Conservation (phyloP, 2,113 vertebrate genomes). For the Alethe castanea region DNA sequence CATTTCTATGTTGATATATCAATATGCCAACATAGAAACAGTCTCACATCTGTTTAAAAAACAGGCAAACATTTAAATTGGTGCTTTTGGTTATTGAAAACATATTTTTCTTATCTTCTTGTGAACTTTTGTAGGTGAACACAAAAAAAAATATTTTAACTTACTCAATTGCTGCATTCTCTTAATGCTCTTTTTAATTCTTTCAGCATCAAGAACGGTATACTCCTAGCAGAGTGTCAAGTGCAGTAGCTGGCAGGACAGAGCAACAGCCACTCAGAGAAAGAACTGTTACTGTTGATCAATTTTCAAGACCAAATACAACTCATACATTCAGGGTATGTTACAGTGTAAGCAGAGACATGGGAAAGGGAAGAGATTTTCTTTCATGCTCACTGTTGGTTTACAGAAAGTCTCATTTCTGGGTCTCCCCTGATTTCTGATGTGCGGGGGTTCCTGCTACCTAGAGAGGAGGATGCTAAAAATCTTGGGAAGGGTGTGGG, state of each 20-base stretch:
- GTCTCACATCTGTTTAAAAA: background rate
- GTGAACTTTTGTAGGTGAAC: background rate
- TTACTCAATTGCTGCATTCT: background rate
- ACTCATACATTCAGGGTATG: conserved; percentile 77
- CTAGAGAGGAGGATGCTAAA: background rate
- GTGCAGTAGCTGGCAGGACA: conserved; percentile 59
- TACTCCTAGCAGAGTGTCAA: conserved; percentile 61
- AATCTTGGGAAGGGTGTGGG: background rate
- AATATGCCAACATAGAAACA: background rate
- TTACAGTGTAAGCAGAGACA: background rate
- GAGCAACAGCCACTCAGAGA: conserved; percentile 69
- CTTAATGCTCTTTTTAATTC: background rate
- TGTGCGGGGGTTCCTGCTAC: background rate
- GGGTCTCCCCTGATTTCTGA: background rate
- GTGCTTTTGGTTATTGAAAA: background rate
- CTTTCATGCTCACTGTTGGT: background rate
- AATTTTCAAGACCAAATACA: conserved; percentile 78
- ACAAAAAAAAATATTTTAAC: background rate
- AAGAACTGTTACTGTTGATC: conserved; percentile 50
- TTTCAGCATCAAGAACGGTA: conserved; percentile 65
- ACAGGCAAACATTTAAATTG: background rate
- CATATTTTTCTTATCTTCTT: background rate
- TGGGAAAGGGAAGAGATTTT: background rate
- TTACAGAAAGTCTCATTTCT: background rate
- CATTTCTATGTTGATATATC: background rate